phyloP scores from a whole-genome alignment of 1,140 invertebrate genomes.

The Zaprionus camerounensis region DNA sequence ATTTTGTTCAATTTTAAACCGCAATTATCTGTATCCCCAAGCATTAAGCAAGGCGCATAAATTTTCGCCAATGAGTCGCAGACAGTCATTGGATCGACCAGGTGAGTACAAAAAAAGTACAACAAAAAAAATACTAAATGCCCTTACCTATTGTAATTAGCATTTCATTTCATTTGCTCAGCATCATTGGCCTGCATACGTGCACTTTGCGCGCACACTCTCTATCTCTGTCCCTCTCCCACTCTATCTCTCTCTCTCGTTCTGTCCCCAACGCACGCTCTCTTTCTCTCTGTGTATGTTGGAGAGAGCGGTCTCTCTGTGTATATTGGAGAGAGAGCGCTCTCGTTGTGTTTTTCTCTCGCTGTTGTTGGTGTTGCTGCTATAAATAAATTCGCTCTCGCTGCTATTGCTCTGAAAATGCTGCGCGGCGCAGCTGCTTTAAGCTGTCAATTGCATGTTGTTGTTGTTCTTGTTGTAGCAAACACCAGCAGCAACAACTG shows the following conservation, averaged over 20 bases:
- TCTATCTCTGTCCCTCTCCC: constrained; percentile 52
- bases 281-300: constrained; percentile 24
- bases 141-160: constrained; percentile 55
- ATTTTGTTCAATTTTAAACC: constrained; percentile 62
- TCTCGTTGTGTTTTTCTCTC: constrained; percentile 27
- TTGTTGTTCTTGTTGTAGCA: constrained; percentile 53
- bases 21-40: constrained; percentile 62
- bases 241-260: constrained; percentile 7
- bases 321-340: constrained; percentile 17
- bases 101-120: constrained; percentile 47
- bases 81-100: constrained; percentile 84
- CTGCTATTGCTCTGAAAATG: constrained; percentile 51
- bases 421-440: constrained; percentile 75
- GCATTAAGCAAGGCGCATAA: constrained; percentile 67
- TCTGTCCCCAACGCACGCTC: constrained; percentile 26
- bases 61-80: constrained; percentile 84
- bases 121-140: constrained; percentile 18
- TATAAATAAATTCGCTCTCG: constrained; percentile 20
- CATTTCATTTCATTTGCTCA: constrained; percentile 52
- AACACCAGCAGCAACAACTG: constrained; percentile 54
- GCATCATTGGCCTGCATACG: constrained; percentile 60
- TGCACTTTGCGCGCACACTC: constrained; percentile 72
- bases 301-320: constrained; percentile 22
- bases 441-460: constrained; percentile 47
- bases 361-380: constrained; percentile 6